Base-by-base conservation (phyloP, 2,888 invertebrate species). In the Laspeyria flexula region DNA sequence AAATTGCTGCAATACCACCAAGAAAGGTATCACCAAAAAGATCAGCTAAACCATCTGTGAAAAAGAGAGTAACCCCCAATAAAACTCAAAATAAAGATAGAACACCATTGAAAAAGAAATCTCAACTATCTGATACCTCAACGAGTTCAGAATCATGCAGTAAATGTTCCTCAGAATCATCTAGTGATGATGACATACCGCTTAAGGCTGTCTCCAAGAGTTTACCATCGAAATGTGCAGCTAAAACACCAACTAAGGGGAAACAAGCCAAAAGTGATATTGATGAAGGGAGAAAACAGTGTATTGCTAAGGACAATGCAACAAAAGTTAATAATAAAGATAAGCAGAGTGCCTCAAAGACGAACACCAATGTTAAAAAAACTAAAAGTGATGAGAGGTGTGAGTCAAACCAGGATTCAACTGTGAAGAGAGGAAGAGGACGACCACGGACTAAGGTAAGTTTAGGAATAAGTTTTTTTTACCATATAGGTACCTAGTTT, bases 1-100 rank as follows among this genome's bases (percentile, higher is more conserved):
- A 94, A 68, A 94, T 94, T 49, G 94, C 94, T 59, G 94, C 94
- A 33, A 93, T 94, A 55, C 93, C 92, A 38, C 93, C 93, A n/a
- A 73, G 84, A 38, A 93, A 79, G 76, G 79, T 65, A 58, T 80
- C 80, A 70, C 83, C 81, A 31, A 92, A 82, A 65, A 88, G 82
- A 60, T 79, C 84, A 42, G 68, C 79, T 27, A 85, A 87, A 68
- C 81, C 89, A 52, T 67, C 80, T 38, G 83, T 81, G 1, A 89
- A 88, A 71, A 88, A 85, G 76, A 90, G 88, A 82, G 18, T 60
- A 33, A 55, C 72, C 5, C 76, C 74, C 15, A 81, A 79, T 29
- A 81, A 77, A 60, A 60, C 70, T 52, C 55, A 66, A 38, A 77
- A 71, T 48, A 61, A 67, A 7, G 56, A 72, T 23, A 79, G 73